phyloP scores from a whole-genome alignment of 2,888 invertebrate genomes.

The Rhingia rostrata region DNA sequence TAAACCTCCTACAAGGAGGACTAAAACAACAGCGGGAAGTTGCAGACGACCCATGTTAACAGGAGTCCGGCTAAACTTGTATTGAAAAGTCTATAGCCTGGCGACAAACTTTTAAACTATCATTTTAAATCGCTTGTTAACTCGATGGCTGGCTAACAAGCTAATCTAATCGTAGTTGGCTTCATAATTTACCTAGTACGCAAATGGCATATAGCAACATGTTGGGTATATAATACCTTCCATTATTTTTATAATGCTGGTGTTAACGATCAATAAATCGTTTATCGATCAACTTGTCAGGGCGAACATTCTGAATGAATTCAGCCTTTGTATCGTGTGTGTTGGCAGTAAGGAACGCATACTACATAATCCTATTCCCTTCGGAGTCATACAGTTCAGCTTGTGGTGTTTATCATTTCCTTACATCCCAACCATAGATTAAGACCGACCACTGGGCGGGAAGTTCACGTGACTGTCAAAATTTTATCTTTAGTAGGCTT shows the following conservation, averaged over 20 bases:
- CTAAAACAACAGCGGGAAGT: slow-evolving; percentile 7
- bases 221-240: too few relatives aligned
- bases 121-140: not conserved
- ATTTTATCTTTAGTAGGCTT: too few relatives aligned
- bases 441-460: too few relatives aligned
- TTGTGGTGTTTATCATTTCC: too few relatives aligned
- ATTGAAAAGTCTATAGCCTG: slow-evolving; percentile 11
- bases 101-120: slow-evolving; percentile 32
- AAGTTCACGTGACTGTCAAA: too few relatives aligned
- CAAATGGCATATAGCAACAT: not conserved
- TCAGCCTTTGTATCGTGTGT: too few relatives aligned
- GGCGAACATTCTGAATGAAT: too few relatives aligned
- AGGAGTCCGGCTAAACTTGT: slow-evolving; percentile 11
- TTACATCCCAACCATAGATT: too few relatives aligned
- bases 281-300: not conserved
- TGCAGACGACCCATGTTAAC: slow-evolving; percentile 48
- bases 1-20: slow-evolving; percentile 28
- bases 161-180: slow-evolving; percentile 31
- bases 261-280: not conserved
- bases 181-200: slow-evolving; percentile 15
- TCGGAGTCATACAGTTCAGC: too few relatives aligned
- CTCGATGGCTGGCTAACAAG: not conserved
- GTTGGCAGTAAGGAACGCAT: too few relatives aligned
- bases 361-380: too few relatives aligned
- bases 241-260: slow-evolving; percentile 9